Conservation (phyloP, 1,140 invertebrate species). For the Drosophila pallidifrons region DNA sequence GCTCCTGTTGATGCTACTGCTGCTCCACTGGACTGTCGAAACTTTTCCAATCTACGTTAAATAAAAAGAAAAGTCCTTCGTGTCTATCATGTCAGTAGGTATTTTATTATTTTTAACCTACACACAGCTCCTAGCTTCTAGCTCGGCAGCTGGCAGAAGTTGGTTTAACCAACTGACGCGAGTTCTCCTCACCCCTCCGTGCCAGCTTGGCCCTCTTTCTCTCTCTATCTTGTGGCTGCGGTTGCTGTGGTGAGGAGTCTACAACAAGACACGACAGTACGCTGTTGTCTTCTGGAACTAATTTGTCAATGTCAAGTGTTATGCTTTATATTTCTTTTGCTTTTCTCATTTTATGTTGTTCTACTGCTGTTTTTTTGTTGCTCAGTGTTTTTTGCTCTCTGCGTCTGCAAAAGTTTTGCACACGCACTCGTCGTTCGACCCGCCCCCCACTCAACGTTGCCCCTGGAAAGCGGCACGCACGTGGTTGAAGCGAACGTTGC, state of each 20-base stretch:
- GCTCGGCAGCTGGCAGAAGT: constrained; percentile 48
- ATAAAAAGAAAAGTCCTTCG: constrained; percentile 83
- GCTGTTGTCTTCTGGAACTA: constrained; percentile 80
- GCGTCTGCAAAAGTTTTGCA: constrained; percentile 63
- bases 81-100: constrained; percentile 84
- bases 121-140: constrained; percentile 14
- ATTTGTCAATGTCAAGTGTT: constrained; percentile 85
- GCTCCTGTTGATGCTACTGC: constrained; percentile 17
- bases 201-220: not conserved
- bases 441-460: not conserved
- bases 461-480: constrained; percentile 16
- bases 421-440: constrained; percentile 44
- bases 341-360: constrained; percentile 10
- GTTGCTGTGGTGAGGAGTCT: not conserved
- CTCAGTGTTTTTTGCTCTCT: constrained; percentile 17
- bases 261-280: constrained; percentile 30
- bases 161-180: constrained; percentile 60
- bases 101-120: constrained; percentile 84
- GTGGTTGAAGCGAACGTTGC: constrained; percentile 20
- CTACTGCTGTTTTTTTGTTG: constrained; percentile 8
- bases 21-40: constrained; percentile 75
- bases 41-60: constrained; percentile 84
- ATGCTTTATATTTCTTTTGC: constrained; percentile 73
- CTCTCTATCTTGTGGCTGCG: not conserved
- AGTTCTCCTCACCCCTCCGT: not conserved